Conservation (phyloP, 1,140 invertebrate genomes). For the Drosophila ananassae region DNA sequence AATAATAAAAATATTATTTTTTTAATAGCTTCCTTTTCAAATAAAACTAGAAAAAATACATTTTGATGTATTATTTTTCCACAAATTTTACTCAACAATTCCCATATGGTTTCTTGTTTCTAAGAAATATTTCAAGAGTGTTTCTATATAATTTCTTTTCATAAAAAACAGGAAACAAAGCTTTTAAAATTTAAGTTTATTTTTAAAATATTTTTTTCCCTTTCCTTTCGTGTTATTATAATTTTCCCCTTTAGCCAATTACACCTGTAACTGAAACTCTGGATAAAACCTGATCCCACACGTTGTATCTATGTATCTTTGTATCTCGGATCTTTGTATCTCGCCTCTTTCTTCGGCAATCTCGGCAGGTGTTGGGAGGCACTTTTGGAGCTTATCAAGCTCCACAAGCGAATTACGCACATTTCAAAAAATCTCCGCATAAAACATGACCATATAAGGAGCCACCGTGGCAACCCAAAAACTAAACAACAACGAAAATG, state of each 20-base stretch:
- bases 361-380: constrained; percentile 20
- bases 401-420: constrained; percentile 21
- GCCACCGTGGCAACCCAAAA: constrained; percentile 25
- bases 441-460: constrained; percentile 71
- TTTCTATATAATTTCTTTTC: too few species aligned
- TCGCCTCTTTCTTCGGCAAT: not conserved
- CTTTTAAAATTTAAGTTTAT: too few species aligned
- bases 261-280: constrained; percentile 9
- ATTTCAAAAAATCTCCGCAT: constrained; percentile 37
- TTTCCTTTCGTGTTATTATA: not conserved
- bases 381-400: constrained; percentile 48
- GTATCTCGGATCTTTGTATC: constrained; percentile 1
- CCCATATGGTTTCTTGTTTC: too few species aligned
- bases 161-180: too few species aligned
- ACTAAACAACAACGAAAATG: constrained; percentile 45
- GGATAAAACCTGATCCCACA: constrained; percentile 8
- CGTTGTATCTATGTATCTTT: not conserved
- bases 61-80: too few species aligned
- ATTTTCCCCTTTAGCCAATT: not conserved
- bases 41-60: not conserved
- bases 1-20: not conserved
- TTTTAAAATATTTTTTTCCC: not conserved
- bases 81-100: not conserved
- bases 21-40: not conserved
- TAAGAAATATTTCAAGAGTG: too few species aligned